Conservation (phyloP, 2,113 vertebrate species). For the Athene cunicularia region DNA sequence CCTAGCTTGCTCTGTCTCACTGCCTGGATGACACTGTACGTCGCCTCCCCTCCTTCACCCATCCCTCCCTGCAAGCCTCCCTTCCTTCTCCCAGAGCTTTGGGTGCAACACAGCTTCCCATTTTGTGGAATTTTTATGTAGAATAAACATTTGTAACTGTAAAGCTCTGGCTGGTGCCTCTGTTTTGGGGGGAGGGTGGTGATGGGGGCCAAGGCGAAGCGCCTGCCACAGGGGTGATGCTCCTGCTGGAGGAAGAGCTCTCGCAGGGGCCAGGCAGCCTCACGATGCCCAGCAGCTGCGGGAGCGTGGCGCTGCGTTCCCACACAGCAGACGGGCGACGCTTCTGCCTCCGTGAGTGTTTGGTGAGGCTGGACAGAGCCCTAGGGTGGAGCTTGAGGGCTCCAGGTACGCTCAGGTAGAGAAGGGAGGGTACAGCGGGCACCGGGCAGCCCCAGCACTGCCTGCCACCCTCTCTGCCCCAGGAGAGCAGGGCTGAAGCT, state of each 20-base stretch:
- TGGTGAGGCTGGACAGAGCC: not conserved
- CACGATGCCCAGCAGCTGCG: no score
- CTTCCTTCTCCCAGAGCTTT: constrained; percentile 70
- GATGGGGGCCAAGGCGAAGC: not conserved
- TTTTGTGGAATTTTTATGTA: constrained; percentile 84
- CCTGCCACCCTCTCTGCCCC: not conserved
- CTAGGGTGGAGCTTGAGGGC: not conserved
- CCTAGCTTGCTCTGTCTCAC: constrained; percentile 72
- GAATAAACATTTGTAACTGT: constrained; percentile 83
- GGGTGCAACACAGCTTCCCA: constrained; percentile 78
- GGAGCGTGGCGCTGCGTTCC: not conserved
- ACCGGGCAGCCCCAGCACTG: not conserved
- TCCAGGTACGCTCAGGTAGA: not conserved
- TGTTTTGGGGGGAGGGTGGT: not conserved
- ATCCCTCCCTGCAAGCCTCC: constrained; percentile 9
- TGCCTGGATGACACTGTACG: constrained; percentile 69
- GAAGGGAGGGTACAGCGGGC: not conserved
- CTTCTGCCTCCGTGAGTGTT: not conserved
- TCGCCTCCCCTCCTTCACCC: constrained; percentile 55
- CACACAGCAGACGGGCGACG: not conserved
- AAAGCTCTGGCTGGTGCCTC: not conserved
- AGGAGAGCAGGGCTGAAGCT: not conserved
- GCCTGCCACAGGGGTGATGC: fast-evolving
- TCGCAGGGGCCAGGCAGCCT: no score
- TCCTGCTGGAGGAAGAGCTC: not conserved